Evolutionary conservation across 1,140 invertebrate genomes (phyloP).

Genomic region (Thrips palmi): DNA sequence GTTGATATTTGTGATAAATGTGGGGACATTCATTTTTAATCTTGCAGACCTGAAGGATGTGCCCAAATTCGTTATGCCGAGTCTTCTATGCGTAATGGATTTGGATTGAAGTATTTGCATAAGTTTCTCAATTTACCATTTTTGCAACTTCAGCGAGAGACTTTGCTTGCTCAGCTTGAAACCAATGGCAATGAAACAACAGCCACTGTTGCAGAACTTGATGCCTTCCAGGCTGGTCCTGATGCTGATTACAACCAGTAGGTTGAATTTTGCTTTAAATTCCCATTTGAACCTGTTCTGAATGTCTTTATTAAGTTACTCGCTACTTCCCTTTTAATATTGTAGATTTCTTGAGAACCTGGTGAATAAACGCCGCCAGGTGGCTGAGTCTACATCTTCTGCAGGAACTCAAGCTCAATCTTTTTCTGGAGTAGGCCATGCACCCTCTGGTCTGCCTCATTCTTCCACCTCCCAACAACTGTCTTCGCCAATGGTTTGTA

Average conservation of each 20-base stretch:
- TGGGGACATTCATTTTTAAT: constrained; percentile 7
- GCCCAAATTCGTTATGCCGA: constrained; percentile 73
- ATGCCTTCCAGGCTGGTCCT: constrained; percentile 64
- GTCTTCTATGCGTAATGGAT: constrained; percentile 91
- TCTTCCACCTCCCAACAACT: too few relatives aligned
- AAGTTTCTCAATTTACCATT: constrained; percentile 96
- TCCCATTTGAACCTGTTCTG: constrained; percentile 1
- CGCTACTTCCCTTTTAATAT: constrained; percentile 9
- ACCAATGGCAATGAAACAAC: constrained; percentile 70
- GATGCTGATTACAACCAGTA: constrained; percentile 77
- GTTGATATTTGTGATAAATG: too few relatives aligned
- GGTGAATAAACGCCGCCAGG: constrained; percentile 46
- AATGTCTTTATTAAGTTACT: constrained; percentile 3
- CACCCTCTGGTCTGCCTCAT: too few relatives aligned
- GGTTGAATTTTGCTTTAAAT: constrained; percentile 14
- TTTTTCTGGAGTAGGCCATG: too few relatives aligned
- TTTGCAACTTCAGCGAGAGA: constrained; percentile 74
- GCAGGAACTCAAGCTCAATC: too few relatives aligned
- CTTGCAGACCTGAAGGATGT: constrained; percentile 22
- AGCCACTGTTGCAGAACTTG: constrained; percentile 66
- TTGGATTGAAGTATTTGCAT: constrained; percentile 83
- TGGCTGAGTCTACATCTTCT: constrained; percentile 42
- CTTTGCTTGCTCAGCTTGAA: constrained; percentile 70
- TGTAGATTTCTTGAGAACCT: constrained; percentile 50
- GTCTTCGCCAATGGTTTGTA: too few relatives aligned